Evolutionary conservation across 2,888 invertebrate genomes (phyloP).

Genomic region (Elmis aenea): DNA sequence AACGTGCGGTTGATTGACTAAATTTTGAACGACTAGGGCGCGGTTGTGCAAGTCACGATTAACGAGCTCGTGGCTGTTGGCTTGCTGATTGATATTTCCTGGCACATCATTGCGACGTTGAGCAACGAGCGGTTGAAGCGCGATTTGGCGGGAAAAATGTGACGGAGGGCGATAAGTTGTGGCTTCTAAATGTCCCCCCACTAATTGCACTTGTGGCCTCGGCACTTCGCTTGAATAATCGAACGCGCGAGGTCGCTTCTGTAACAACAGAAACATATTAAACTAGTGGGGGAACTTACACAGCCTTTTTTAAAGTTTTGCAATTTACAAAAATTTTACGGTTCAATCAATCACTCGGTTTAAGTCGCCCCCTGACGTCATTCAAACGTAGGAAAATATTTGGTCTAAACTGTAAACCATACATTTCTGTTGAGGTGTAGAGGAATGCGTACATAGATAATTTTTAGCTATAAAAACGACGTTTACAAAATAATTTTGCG

Average conservation of each 20-base stretch:
- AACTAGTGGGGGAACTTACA: slow-evolving; percentile 27
- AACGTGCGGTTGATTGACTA: slow-evolving; percentile 7
- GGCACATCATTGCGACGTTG: slow-evolving; percentile 19
- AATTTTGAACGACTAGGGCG: slow-evolving; percentile 7
- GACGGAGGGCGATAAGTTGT: slow-evolving; percentile 45
- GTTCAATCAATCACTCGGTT: too few species aligned
- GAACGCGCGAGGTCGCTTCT: slow-evolving; percentile 43
- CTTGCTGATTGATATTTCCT: slow-evolving; percentile 16
- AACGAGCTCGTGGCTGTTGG: slow-evolving; percentile 23
- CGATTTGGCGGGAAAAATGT: slow-evolving; percentile 25
- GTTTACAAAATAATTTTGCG: too few species aligned
- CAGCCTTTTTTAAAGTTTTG: not conserved
- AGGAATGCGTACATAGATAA: too few species aligned
- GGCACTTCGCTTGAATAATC: slow-evolving; percentile 29
- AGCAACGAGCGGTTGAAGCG: slow-evolving; percentile 23
- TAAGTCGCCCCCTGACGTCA: too few species aligned
- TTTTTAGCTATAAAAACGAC: too few species aligned
- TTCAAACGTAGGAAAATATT: too few species aligned
- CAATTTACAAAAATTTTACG: too few species aligned
- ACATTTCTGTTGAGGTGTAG: too few species aligned
- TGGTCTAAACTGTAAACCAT: too few species aligned
- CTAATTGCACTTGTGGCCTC: slow-evolving; percentile 33
- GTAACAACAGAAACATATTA: slow-evolving; percentile 41
- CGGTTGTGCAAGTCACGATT: slow-evolving; percentile 27
- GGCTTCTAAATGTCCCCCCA: slow-evolving; percentile 43